A percentile compares a stretch with the other conserved stretches of the same genome.
Conservation (phyloP, 2,888 invertebrate genomes). For the Troglohyphantes excavatus region DNA sequence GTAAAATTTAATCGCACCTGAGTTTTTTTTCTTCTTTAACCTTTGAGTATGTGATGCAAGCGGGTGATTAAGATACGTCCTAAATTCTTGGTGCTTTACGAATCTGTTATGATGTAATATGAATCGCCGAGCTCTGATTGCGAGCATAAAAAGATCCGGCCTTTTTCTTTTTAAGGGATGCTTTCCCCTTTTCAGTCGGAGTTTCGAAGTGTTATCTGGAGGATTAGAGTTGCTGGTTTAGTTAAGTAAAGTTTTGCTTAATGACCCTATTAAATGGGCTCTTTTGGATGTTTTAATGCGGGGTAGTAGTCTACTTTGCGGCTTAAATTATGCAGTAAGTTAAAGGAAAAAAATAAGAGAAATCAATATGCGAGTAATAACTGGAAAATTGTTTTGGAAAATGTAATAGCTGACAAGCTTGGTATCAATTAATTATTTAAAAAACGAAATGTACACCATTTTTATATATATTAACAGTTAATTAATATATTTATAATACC, state of each 20-base stretch:
- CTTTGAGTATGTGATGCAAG: conserved; percentile 25
- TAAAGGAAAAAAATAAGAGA: neutral
- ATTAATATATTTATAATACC: too few relatives aligned
- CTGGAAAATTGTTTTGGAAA: neutral
- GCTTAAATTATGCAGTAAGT: neutral
- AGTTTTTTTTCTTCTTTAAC: neutral
- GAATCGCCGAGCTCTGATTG: conserved; percentile 15
- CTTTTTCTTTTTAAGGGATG: neutral
- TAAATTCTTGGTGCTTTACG: neutral
- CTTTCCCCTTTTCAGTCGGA: neutral
- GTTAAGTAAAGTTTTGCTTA: conserved; percentile 12
- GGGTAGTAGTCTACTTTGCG: neutral
- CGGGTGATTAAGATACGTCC: conserved; percentile 42
- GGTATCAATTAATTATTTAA: too few relatives aligned
- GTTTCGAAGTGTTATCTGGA: neutral
- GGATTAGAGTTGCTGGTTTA: conserved; percentile 8
- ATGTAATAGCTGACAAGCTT: neutral
- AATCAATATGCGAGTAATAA: too few relatives aligned
- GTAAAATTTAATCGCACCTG: conserved; percentile 59
- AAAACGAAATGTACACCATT: too few relatives aligned
- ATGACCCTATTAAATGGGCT: neutral
- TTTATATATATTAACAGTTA: too few relatives aligned
- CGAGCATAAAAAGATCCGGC: conserved; percentile 2
- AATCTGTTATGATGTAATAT: conserved; percentile 31
- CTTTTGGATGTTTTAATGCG: neutral